phyloP scores from a whole-genome alignment of 2,797 vertebrate genomes.

The Sebastes diaconus region DNA sequence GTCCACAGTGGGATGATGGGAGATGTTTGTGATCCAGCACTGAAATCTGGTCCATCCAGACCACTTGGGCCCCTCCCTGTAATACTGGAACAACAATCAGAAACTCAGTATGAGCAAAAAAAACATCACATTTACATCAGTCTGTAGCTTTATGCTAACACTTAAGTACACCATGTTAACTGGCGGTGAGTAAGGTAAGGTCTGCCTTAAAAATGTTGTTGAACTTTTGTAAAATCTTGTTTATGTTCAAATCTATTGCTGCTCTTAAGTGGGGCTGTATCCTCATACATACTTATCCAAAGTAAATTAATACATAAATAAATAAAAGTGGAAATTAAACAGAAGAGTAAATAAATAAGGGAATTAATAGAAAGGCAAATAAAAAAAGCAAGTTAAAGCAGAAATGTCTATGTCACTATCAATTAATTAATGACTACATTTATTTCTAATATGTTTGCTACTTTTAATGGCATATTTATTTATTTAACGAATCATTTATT shows the following conservation, averaged over 20 bases:
- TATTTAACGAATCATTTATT: neutral
- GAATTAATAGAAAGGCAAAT: too few species aligned
- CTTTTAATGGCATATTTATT: too few species aligned
- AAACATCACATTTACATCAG: neutral
- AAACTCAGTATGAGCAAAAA: neutral
- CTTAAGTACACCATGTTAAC: neutral
- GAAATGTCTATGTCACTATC: too few species aligned
- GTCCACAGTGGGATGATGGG: conserved; percentile 57
- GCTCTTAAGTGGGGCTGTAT: too few species aligned
- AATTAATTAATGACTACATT: too few species aligned
- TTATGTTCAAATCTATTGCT: too few species aligned
- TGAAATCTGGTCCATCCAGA: conserved; percentile 57
- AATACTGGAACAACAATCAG: conserved; percentile 17
- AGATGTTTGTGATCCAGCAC: conserved; percentile 71
- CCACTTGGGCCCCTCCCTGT: conserved; percentile 48
- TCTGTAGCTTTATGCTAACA: neutral
- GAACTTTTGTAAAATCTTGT: neutral
- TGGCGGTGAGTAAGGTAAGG: too few species aligned
- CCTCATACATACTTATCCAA: too few species aligned
- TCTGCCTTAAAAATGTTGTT: neutral
- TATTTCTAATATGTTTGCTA: too few species aligned
- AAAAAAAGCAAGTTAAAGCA: too few species aligned
- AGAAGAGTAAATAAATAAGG: too few species aligned
- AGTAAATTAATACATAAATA: neutral
- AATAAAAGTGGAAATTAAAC: too few species aligned